Conservation (phyloP, 2,113 vertebrate genomes). For the Guaruba guarouba region DNA sequence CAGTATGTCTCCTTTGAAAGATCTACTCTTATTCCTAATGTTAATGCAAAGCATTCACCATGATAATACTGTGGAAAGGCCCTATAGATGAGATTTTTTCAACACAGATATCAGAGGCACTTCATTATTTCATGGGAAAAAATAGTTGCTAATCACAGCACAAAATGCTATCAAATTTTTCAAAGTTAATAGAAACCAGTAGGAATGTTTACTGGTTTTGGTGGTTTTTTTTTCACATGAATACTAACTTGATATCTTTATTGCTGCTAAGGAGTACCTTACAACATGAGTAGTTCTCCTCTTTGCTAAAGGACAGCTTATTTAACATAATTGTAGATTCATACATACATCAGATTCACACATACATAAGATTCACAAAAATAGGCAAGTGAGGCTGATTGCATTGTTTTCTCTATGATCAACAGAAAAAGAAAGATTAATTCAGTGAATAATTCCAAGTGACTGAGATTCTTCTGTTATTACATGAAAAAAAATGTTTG, state of each 20-base stretch:
- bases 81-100: background rate
- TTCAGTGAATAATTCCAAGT: background rate
- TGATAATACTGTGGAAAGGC: background rate
- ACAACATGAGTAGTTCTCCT: background rate
- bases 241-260: background rate
- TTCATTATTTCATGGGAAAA: background rate
- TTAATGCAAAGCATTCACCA: background rate
- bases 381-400: background rate
- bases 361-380: background rate
- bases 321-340: background rate
- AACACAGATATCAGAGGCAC: background rate
- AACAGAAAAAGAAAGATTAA: background rate
- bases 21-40: background rate
- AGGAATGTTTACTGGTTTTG: background rate
- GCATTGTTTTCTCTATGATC: background rate
- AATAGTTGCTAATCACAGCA: background rate
- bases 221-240: background rate
- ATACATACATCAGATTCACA: too few species aligned
- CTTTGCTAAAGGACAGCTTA: background rate
- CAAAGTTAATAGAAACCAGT: background rate
- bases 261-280: background rate
- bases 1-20: background rate
- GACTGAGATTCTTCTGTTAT: background rate
- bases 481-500: background rate
- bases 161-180: background rate